A percentile compares a stretch with the other conserved stretches of the same genome.
Evolutionary conservation across 2,797 vertebrate genomes (phyloP).

Genomic region (Atherinosoma microstoma): DNA sequence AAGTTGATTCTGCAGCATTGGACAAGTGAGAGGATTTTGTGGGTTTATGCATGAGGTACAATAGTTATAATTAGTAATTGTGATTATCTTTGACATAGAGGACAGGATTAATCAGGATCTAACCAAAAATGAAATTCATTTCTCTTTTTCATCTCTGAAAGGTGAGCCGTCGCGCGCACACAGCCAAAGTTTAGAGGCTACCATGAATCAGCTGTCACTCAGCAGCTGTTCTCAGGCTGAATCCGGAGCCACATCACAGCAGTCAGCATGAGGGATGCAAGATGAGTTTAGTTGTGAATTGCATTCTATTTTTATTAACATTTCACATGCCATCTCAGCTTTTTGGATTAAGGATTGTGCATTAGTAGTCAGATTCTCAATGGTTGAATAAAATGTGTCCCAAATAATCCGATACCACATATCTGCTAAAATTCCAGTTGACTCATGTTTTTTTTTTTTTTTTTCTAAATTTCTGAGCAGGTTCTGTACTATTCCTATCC

Average conservation of each 20-base stretch:
- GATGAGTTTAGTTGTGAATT: no score
- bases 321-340: no score
- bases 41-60: background rate
- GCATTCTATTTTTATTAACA: no score
- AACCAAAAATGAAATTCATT: background rate
- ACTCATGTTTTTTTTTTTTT: no score
- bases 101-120: background rate
- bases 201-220: background rate
- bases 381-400: no score
- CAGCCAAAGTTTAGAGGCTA: background rate
- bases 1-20: background rate
- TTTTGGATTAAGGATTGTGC: no score
- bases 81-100: background rate
- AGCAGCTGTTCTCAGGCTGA: background rate
- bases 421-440: no score
- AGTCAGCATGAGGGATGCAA: background rate
- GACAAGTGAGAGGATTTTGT: background rate
- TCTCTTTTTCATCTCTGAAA: background rate
- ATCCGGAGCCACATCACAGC: background rate
- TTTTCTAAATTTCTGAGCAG: no score
- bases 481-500: no score
- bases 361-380: no score
- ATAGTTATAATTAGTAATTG: background rate
- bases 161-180: background rate
- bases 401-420: no score